These are phyloP conservation scores for Botia almorhae DNA, from an alignment of 2,797 vertebrate genomes.

Conservation along the genomic window DNA sequence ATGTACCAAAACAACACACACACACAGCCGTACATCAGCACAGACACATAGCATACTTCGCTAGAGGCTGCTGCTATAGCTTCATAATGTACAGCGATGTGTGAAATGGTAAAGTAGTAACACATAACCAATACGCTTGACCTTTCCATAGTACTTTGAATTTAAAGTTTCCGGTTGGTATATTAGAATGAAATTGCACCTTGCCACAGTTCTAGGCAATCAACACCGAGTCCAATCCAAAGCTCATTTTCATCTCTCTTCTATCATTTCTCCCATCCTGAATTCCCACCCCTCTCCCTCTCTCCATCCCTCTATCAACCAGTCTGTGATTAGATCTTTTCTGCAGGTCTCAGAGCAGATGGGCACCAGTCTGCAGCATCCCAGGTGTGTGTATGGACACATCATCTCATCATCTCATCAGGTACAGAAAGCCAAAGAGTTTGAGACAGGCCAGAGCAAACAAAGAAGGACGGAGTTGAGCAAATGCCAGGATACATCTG, in stretches of 20 bases:
- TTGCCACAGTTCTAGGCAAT: conserved; percentile 15
- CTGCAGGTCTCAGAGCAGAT: conserved; percentile 40
- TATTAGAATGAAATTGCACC: neutral
- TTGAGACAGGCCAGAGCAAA: conserved; percentile 14
- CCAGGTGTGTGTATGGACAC: conserved; percentile 13
- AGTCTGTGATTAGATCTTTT: conserved; percentile 45
- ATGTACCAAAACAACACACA: conserved; percentile 39
- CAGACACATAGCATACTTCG: neutral
- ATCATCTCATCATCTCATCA: conserved; percentile 25
- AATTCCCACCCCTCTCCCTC: conserved; percentile 25
- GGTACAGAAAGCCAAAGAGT: conserved; percentile 28
- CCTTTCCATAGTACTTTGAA: conserved; percentile 16
- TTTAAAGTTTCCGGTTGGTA: conserved; percentile 20
- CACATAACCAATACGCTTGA: conserved; percentile 23
- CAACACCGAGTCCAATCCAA: conserved; percentile 16
- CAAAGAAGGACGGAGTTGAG: neutral
- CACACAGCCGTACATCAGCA: conserved; percentile 25
- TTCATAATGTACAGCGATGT: conserved; percentile 19
- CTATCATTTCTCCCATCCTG: conserved; percentile 3
- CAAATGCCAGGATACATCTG: neutral
- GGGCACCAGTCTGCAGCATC: conserved; percentile 28
- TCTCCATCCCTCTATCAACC: conserved; percentile 21
- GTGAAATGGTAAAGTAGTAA: conserved; percentile 9
- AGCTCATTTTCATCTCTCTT: conserved; percentile 22
- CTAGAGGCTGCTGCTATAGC: conserved; percentile 20